Conservation (phyloP, 2,113 vertebrate genomes). For the Scatophagus argus region DNA sequence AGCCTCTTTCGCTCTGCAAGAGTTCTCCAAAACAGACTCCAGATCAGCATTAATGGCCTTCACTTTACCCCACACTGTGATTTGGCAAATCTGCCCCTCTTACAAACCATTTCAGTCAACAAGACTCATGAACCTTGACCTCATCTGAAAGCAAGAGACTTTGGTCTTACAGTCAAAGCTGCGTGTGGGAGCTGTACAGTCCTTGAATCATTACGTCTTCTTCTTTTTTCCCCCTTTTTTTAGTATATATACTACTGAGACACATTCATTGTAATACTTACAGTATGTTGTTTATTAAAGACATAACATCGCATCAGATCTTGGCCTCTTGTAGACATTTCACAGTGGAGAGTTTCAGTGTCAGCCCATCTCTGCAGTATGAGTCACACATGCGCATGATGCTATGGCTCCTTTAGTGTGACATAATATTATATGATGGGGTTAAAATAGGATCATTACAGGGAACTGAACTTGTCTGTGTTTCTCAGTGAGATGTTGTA, state of each 20-base stretch:
- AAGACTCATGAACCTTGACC: slow-evolving; percentile 57
- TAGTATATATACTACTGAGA: slow-evolving; percentile 4
- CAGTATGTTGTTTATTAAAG: slow-evolving; percentile 66
- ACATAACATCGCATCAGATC: slow-evolving; percentile 50
- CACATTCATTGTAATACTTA: slow-evolving; percentile 51
- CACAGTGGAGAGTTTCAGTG: slow-evolving; percentile 67
- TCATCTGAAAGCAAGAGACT: slow-evolving; percentile 35
- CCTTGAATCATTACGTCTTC: slow-evolving; percentile 48
- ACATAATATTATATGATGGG: slow-evolving; percentile 61
- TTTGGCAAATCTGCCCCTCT: slow-evolving; percentile 40
- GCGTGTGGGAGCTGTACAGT: slow-evolving; percentile 22
- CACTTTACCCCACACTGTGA: slow-evolving; percentile 40
- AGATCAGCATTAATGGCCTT: slow-evolving; percentile 36
- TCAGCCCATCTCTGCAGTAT: slow-evolving; percentile 52
- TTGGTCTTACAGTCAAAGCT: slow-evolving; percentile 30
- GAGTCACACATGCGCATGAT: slow-evolving; percentile 66
- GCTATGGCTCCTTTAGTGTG: slow-evolving; percentile 52
- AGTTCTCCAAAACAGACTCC: slow-evolving; percentile 39
- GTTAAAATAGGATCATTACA: slow-evolving; percentile 50
- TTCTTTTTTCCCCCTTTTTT: no score
- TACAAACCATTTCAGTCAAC: slow-evolving; percentile 37
- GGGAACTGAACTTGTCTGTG: slow-evolving; percentile 25
- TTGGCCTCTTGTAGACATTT: slow-evolving; percentile 73
- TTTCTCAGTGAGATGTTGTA: not conserved
- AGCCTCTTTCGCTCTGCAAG: slow-evolving; percentile 19